phyloP scores from a whole-genome alignment of 2,888 invertebrate genomes.

The Cetonia aurata region DNA sequence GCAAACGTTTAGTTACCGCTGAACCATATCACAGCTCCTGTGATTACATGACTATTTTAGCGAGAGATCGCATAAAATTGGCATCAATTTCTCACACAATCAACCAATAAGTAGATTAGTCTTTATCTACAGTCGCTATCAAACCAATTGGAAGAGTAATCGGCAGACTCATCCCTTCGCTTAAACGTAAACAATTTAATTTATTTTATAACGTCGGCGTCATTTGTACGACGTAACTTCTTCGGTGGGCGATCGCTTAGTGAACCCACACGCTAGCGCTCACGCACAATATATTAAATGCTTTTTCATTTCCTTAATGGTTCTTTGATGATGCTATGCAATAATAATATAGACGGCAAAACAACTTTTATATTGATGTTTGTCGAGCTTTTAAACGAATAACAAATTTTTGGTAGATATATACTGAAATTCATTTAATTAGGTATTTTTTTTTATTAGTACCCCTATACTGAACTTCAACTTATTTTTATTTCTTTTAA shows the following conservation, averaged over 20 bases:
- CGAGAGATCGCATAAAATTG: too few relatives aligned
- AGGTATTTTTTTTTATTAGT: too few relatives aligned
- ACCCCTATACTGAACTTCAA: too few relatives aligned
- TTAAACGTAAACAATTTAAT: constrained; percentile 11
- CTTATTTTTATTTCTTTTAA: too few relatives aligned
- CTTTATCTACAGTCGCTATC: constrained; percentile 3
- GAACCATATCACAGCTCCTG: too few relatives aligned
- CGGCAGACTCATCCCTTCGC: not conserved
- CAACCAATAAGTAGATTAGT: not conserved
- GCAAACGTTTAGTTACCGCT: too few relatives aligned
- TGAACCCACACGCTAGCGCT: not conserved
- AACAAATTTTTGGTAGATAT: too few relatives aligned
- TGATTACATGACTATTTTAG: too few relatives aligned
- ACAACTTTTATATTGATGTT: constrained; percentile 3
- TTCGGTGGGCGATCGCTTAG: not conserved
- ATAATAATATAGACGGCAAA: not conserved
- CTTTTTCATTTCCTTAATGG: constrained; percentile 18
- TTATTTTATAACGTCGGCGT: not conserved
- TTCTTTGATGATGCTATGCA: not conserved
- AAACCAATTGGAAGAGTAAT: constrained; percentile 12
- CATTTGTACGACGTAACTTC: not conserved
- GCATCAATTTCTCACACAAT: not conserved
- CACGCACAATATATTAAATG: constrained; percentile 19
- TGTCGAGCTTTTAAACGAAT: not conserved
- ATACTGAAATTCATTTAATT: too few relatives aligned